phyloP scores from a whole-genome alignment of 2,888 invertebrate species.

The Acholoe squamosa region DNA sequence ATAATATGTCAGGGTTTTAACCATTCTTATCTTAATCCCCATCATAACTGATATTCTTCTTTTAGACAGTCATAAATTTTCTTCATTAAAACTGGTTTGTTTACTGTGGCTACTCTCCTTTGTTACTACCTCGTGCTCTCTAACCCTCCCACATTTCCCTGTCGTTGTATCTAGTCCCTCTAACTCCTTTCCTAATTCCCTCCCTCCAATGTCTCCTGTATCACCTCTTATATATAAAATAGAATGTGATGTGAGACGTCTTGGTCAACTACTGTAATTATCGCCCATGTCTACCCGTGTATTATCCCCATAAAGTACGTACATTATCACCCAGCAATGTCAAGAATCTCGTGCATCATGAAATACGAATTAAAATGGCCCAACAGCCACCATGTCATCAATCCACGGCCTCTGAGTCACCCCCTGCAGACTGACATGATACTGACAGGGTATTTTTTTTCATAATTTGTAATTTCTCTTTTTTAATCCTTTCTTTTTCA shows the following conservation, averaged over 20 bases:
- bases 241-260: neutral
- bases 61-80: too few species aligned
- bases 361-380: neutral
- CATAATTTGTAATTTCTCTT: neutral
- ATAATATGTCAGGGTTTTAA: too few species aligned
- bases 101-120: too few species aligned
- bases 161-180: too few species aligned
- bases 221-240: neutral
- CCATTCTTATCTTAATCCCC: too few species aligned
- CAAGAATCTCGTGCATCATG: constrained; percentile 36
- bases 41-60: too few species aligned
- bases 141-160: too few species aligned
- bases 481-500: neutral
- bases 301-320: neutral
- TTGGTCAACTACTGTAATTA: constrained; percentile 7
- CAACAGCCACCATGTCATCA: neutral
- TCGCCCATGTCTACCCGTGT: neutral
- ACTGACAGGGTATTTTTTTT: neutral
- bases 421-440: neutral
- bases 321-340: neutral
- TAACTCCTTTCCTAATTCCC: neutral
- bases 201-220: neutral
- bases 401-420: neutral
- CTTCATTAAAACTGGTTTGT: too few species aligned
- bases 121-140: too few species aligned